Conservation (phyloP, 2,113 vertebrate species). For the Phylloscopus trochiloides region DNA sequence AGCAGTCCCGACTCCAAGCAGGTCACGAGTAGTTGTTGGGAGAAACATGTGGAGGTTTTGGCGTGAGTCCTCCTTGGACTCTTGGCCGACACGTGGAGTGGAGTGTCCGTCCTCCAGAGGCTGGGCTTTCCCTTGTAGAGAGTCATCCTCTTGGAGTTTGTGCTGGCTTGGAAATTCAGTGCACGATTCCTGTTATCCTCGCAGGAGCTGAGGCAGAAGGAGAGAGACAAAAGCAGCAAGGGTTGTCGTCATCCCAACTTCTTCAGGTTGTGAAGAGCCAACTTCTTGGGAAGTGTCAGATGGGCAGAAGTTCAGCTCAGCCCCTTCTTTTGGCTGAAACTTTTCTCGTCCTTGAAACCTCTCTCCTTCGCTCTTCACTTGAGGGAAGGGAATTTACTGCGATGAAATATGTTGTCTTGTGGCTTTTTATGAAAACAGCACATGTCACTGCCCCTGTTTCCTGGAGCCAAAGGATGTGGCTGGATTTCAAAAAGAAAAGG, state of each 20-base stretch:
- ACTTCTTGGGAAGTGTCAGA: neutral
- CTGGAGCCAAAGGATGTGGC: slow-evolving; percentile 60
- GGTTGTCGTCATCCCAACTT: neutral
- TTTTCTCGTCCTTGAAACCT: slow-evolving; percentile 3
- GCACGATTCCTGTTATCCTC: accelerated
- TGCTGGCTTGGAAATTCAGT: accelerated
- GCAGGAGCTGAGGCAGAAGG: neutral
- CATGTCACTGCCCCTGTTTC: slow-evolving; percentile 35
- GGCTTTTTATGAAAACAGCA: slow-evolving; percentile 56
- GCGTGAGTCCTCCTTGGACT: neutral
- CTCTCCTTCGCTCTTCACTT: neutral
- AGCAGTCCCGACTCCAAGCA: accelerated
- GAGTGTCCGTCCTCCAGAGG: neutral
- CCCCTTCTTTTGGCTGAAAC: neutral
- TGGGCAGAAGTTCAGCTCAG: neutral
- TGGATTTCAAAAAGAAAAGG: slow-evolving; percentile 52
- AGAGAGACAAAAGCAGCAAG: neutral
- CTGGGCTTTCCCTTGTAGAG: neutral
- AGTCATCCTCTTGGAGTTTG: accelerated
- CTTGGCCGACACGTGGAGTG: accelerated
- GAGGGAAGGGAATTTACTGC: slow-evolving; percentile 28
- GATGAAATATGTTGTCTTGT: slow-evolving; percentile 38
- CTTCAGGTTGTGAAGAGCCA: neutral
- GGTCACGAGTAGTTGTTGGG: neutral
- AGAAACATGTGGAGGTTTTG: neutral